phyloP scores from a whole-genome alignment of 37 sponge, comb jelly and placozoan species.

The Cliona cf. orientalis region DNA sequence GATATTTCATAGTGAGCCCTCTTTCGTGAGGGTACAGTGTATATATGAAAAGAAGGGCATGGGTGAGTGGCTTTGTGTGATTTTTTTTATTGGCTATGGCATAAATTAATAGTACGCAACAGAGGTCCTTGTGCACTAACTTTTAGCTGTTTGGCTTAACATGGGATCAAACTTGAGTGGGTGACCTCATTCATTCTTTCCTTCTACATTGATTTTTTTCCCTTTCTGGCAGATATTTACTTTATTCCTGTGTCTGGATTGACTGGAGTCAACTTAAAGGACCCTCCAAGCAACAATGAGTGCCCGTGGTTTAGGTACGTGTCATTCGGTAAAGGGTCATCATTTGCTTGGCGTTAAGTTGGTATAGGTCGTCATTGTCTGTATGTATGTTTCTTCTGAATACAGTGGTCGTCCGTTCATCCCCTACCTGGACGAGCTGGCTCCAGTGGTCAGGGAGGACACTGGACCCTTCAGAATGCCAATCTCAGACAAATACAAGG shows the following conservation, averaged over 20 bases:
- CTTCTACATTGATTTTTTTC: background rate
- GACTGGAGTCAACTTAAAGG: conserved; percentile 90
- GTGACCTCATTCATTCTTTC: background rate
- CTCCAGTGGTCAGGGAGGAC: conserved; percentile 74
- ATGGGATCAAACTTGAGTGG: too few species aligned
- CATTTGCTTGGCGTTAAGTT: too few species aligned
- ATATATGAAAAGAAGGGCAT: too few species aligned
- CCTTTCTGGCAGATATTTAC: conserved; percentile 68
- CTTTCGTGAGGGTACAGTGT: too few species aligned
- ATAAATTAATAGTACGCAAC: background rate
- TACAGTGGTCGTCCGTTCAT: conserved; percentile 91
- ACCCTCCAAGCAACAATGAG: conserved; percentile 12
- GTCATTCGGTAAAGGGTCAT: too few species aligned
- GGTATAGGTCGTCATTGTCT: background rate
- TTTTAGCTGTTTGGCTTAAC: background rate
- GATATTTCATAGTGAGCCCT: too few species aligned
- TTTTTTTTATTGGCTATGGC: background rate
- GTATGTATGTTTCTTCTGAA: background rate
- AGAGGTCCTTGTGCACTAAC: background rate
- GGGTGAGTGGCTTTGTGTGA: background rate
- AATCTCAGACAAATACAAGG: conserved; percentile 92
- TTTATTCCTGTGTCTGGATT: conserved; percentile 97
- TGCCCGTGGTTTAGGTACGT: conserved; percentile 92
- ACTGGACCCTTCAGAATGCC: conserved; percentile 89
- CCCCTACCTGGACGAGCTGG: conserved; percentile 84